Base-by-base conservation (phyloP, 2,888 invertebrate genomes). In the Diplazon laetatorius region DNA sequence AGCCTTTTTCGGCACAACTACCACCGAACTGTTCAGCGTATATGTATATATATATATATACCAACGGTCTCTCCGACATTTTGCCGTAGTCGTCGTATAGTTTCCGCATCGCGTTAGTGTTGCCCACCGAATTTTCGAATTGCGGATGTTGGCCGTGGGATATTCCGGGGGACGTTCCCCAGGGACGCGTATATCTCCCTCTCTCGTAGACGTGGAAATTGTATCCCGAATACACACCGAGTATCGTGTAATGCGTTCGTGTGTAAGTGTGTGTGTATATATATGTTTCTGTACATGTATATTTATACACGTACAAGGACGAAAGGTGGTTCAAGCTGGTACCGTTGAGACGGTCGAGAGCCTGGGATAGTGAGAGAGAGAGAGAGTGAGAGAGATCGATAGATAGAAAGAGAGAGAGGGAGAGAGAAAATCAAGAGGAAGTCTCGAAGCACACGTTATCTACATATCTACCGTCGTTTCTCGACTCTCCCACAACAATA, bases 131-230 rank as follows among this genome's bases (percentile, higher is more conserved):
- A 74, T 60, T 69, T 66, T 74, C 69, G 74, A 66, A 78, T 78
- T 74, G 69, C 70, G 73, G 65, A 78, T 74, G 52, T 42, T 66
- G 65, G 60, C 60, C n/a, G n/a, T 37, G 25, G 57, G 20, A 25
- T 20, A n/a, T n/a, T n/a, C 37, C 37, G 35, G n/a, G 9, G n/a
- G 20, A 16, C 35, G 16, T 18, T 70, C 78, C 78, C 22, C 60
- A 74, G 78, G 74, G 78, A 74, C 52, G 44, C 57, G 44, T 60
- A 59, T 65, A 70, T n/a, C n/a, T n/a, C n/a, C n/a, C n/a, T 78
- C 69, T 65, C 63, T 52, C 60, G 14, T 44, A 70, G 44, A 55
- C 69, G 59, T 78, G 65, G 74, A 74, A 78, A 73, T 78, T 78
- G 69, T 78, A 70, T 73, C 73, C 48, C 30, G 63, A 39, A 65